phyloP scores from a whole-genome alignment of 2,888 invertebrate species.

The Carcina quercana region DNA sequence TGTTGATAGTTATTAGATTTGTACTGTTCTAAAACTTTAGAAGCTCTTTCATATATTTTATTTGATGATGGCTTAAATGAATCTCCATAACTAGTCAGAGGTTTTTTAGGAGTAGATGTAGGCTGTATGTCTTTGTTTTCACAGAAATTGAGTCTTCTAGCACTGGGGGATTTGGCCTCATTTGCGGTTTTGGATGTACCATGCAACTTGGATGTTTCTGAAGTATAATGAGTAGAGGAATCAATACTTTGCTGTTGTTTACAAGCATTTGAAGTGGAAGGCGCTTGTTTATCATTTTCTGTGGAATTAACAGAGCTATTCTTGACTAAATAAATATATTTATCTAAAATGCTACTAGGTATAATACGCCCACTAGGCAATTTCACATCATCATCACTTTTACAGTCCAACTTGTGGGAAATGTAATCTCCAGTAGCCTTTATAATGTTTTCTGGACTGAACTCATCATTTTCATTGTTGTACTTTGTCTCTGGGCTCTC shows the following conservation, averaged over 20 bases:
- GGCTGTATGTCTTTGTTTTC: slow-evolving; percentile 55
- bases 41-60: slow-evolving; percentile 58
- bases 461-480: slow-evolving; percentile 26
- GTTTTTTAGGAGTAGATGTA: slow-evolving; percentile 58
- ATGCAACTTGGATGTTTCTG: slow-evolving; percentile 6
- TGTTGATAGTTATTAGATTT: no score
- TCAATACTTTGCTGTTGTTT: slow-evolving; percentile 16
- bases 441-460: slow-evolving; percentile 51
- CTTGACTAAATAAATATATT: slow-evolving; percentile 63
- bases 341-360: slow-evolving; percentile 48
- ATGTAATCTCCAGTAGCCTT: slow-evolving; percentile 59
- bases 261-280: slow-evolving; percentile 17
- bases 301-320: slow-evolving; percentile 24
- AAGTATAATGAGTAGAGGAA: slow-evolving; percentile 4
- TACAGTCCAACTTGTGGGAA: slow-evolving; percentile 44
- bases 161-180: slow-evolving; percentile 38
- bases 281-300: slow-evolving; percentile 25
- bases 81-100: slow-evolving; percentile 28
- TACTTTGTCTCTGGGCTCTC: slow-evolving; percentile 50
- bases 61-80: slow-evolving; percentile 55
- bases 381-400: slow-evolving; percentile 36
- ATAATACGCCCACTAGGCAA: slow-evolving; percentile 51
- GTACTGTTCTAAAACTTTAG: slow-evolving; percentile 60
- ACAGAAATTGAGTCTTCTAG: slow-evolving; percentile 47
- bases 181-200: slow-evolving; percentile 1